Percentiles rank a stretch among this genome's conserved stretches.
Evolutionary conservation across 2,888 invertebrate species (phyloP).

Genomic region (Limnephilus rhombicus): DNA sequence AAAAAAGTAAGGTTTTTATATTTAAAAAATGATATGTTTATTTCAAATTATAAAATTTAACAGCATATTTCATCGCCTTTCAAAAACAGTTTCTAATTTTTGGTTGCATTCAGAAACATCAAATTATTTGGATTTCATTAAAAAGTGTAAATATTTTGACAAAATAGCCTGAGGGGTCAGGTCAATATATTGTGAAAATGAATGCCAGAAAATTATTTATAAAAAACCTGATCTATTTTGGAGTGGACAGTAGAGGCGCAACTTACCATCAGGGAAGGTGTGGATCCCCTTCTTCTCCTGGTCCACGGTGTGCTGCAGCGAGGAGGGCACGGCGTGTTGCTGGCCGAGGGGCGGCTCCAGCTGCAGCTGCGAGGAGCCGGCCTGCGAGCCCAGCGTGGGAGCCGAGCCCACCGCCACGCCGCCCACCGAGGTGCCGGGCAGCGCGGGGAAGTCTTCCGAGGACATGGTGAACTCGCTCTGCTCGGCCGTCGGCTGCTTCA

Average conservation of each 20-base stretch:
- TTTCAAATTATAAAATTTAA: too few species aligned
- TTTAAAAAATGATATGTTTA: too few species aligned
- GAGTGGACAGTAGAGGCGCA: not conserved
- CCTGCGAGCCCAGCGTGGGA: not conserved
- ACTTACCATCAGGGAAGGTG: slow-evolving; percentile 93
- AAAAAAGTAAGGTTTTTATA: too few species aligned
- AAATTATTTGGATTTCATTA: too few species aligned
- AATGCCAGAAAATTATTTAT: too few species aligned
- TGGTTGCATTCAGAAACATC: too few species aligned
- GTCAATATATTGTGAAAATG: too few species aligned
- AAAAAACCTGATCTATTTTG: too few species aligned
- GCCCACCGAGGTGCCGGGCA: slow-evolving; percentile 93
- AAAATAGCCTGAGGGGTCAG: too few species aligned
- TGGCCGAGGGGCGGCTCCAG: not conserved
- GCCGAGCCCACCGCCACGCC: slow-evolving; percentile 67
- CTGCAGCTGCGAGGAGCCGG: not conserved
- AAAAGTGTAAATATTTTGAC: too few species aligned
- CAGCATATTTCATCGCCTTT: too few species aligned
- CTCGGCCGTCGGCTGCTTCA: slow-evolving; percentile 95
- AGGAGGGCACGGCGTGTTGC: not conserved
- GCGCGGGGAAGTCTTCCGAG: slow-evolving; percentile 99
- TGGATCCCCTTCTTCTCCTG: slow-evolving; percentile 91
- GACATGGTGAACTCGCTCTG: slow-evolving; percentile 98
- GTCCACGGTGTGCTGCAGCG: slow-evolving; percentile 68
- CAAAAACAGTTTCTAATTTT: too few species aligned